Conservation (phyloP, 2,797 vertebrate genomes). For the Sebastes kiyomatsui region DNA sequence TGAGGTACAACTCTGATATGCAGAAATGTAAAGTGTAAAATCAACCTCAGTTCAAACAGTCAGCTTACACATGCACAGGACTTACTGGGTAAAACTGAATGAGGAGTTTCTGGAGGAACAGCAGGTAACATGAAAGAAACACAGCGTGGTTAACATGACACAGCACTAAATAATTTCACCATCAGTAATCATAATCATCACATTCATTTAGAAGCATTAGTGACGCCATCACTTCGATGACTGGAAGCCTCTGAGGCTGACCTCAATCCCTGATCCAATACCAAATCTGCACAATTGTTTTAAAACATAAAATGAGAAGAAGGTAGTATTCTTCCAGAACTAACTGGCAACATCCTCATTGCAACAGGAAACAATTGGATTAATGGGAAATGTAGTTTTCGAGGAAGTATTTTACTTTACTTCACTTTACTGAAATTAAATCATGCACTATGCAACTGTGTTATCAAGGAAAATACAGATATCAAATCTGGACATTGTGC, state of each 20-base stretch:
- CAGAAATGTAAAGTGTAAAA: too few species aligned
- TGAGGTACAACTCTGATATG: not conserved
- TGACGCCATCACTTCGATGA: not conserved
- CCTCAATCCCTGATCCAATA: not conserved
- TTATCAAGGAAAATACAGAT: not conserved
- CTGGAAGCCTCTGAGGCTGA: not conserved
- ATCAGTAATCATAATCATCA: not conserved
- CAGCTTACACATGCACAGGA: constrained; percentile 6
- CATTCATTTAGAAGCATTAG: not conserved
- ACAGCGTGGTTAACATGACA: not conserved
- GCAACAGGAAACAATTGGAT: not conserved
- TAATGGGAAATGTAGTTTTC: not conserved
- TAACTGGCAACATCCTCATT: not conserved
- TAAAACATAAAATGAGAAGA: not conserved
- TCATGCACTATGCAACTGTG: not conserved
- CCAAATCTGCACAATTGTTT: too few species aligned
- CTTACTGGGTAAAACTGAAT: constrained; percentile 82
- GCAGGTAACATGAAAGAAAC: constrained; percentile 30
- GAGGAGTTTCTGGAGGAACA: constrained; percentile 76
- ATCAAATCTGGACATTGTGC: not conserved
- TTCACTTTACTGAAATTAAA: not conserved
- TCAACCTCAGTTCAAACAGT: not conserved
- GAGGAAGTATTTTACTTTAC: not conserved
- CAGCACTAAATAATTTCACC: not conserved
- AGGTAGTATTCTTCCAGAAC: not conserved